Conservation (phyloP, 2,888 invertebrate genomes). For the Siphonodentalium dalli region DNA sequence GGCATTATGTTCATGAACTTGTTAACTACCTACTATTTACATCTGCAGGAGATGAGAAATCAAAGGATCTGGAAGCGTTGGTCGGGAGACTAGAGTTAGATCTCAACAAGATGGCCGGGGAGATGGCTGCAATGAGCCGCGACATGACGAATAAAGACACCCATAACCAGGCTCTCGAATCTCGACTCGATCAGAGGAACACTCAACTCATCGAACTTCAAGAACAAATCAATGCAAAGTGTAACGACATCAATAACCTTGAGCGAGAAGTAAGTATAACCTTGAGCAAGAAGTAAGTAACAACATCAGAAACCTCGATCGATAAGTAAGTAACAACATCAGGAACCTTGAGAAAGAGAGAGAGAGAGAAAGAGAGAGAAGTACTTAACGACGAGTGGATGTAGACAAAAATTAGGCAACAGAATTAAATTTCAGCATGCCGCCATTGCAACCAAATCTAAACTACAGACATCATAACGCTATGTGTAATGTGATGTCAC, state of each 20-base stretch:
- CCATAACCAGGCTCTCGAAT: conserved; percentile 42
- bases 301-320: background rate
- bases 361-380: too few species aligned
- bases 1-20: too few species aligned
- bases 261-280: conserved; percentile 45
- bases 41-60: conserved; percentile 40
- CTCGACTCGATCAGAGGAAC: conserved; percentile 49
- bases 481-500: too few species aligned
- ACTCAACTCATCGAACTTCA: conserved; percentile 53
- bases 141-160: conserved; percentile 44
- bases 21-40: too few species aligned
- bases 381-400: too few species aligned
- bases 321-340: background rate
- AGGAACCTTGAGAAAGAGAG: too few species aligned
- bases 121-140: conserved; percentile 37
- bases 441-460: too few species aligned
- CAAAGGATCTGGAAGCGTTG: conserved; percentile 43
- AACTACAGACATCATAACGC: too few species aligned
- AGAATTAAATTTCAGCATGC: too few species aligned
- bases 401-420: too few species aligned
- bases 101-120: conserved; percentile 31
- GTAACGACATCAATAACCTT: conserved; percentile 36
- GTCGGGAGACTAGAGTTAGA: conserved; percentile 43
- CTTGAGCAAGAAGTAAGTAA: background rate
- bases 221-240: conserved; percentile 48